phyloP scores from a whole-genome alignment of 2,888 invertebrate genomes.

The Dryomyza anilis region DNA sequence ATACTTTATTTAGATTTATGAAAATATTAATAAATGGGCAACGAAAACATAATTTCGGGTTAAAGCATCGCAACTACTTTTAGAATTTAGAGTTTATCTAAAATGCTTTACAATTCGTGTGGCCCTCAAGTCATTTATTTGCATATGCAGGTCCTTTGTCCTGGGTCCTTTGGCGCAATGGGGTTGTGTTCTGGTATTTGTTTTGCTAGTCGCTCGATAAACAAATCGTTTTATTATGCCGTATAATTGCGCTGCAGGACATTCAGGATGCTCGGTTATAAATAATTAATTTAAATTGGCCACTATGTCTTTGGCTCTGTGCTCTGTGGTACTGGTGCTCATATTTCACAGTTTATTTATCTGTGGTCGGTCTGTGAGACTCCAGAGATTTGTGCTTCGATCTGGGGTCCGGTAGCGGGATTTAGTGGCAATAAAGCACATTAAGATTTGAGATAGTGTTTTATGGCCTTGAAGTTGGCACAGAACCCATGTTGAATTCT shows the following conservation, averaged over 20 bases:
- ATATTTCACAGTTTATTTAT: slow-evolving; percentile 28
- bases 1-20: not conserved
- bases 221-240: slow-evolving; percentile 43
- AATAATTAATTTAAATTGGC: slow-evolving; percentile 44
- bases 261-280: slow-evolving; percentile 38
- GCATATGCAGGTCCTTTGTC: not conserved
- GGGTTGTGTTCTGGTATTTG: not conserved
- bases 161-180: not conserved
- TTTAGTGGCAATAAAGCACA: slow-evolving; percentile 21
- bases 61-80: slow-evolving; percentile 1
- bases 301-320: slow-evolving; percentile 28
- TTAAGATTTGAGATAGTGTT: slow-evolving; percentile 19
- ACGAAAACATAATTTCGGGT: not conserved
- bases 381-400: not conserved
- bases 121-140: not conserved
- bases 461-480: too few relatives aligned
- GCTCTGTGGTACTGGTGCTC: slow-evolving; percentile 8
- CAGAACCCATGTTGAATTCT: too few relatives aligned
- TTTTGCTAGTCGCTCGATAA: slow-evolving; percentile 10
- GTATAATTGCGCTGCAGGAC: slow-evolving; percentile 39
- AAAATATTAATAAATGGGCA: not conserved
- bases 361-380: slow-evolving; percentile 5
- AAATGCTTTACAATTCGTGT: slow-evolving; percentile 21
- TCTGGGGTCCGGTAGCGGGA: slow-evolving; percentile 6
- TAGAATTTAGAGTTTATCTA: slow-evolving; percentile 20